A percentile compares a stretch with the other conserved stretches of the same genome.
These are phyloP conservation scores for Cerceris rybyensis DNA, from an alignment of 2,888 invertebrate genomes.

Conservation along the genomic window DNA sequence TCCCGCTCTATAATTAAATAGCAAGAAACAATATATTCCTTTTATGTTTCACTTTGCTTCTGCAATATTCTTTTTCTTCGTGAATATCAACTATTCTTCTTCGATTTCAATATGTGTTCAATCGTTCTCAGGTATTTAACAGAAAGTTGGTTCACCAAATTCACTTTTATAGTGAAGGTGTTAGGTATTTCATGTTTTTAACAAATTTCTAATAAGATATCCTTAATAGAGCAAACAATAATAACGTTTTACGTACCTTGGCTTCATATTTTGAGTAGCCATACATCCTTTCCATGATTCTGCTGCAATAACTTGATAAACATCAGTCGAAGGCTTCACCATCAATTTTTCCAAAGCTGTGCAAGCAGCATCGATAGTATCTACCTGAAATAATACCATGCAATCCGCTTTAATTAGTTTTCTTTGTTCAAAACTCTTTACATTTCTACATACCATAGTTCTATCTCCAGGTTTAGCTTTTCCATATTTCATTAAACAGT, in stretches of 20 bases:
- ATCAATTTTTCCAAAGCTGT: slow-evolving; percentile 77
- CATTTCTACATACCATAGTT: slow-evolving; percentile 85
- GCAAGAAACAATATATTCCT: background rate
- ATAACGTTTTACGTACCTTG: slow-evolving; percentile 80
- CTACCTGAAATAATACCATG: slow-evolving; percentile 79
- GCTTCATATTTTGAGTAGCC: slow-evolving; percentile 83
- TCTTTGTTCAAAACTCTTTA: background rate
- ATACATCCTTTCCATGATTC: slow-evolving; percentile 83
- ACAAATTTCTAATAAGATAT: background rate
- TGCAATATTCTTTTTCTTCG: background rate
- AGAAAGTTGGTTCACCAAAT: too few species aligned
- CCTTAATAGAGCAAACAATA: background rate
- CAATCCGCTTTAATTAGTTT: slow-evolving; percentile 83
- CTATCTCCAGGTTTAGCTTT: slow-evolving; percentile 89
- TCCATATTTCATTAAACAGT: slow-evolving; percentile 87
- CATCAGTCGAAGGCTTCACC: slow-evolving; percentile 66
- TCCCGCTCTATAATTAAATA: slow-evolving; percentile 84
- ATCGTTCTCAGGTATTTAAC: too few species aligned
- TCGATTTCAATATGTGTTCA: too few species aligned
- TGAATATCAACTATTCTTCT: too few species aligned
- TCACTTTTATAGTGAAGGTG: too few species aligned
- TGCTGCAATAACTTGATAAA: slow-evolving; percentile 78
- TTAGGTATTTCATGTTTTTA: too few species aligned
- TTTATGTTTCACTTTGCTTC: background rate
- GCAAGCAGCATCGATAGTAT: slow-evolving; percentile 83